These are phyloP conservation scores for Diadema setosum DNA, from an alignment of 35 echinoderm and acorn worm species.

Conservation along the genomic window DNA sequence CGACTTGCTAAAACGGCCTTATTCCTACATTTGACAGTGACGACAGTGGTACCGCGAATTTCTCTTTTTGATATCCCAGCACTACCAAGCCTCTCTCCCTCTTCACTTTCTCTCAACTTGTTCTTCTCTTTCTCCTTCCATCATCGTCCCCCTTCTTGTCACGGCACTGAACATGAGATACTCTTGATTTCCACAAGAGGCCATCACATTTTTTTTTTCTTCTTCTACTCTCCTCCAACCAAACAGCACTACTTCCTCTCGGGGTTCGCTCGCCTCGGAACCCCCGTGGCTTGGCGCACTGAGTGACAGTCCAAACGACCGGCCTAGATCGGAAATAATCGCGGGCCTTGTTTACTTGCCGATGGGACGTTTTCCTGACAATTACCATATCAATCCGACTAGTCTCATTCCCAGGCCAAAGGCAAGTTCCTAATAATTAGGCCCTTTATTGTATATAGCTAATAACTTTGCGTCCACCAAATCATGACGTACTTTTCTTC, in stretches of 20 bases:
- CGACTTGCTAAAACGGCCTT: background rate
- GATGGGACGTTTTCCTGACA: background rate
- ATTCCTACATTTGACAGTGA: conserved; percentile 7
- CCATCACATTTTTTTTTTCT: background rate
- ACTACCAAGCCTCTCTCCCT: background rate
- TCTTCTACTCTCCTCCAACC: too few species aligned
- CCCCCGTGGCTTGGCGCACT: background rate
- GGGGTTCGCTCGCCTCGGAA: background rate
- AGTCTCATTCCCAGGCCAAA: too few species aligned
- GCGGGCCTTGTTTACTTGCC: background rate
- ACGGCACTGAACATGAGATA: background rate
- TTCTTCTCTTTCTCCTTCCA: background rate
- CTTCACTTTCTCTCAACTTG: background rate
- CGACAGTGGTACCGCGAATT: too few species aligned
- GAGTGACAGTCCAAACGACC: background rate
- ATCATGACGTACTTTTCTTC: too few species aligned
- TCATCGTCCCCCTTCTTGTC: background rate
- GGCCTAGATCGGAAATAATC: conserved; percentile 31
- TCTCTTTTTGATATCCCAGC: too few species aligned
- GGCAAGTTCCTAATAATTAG: too few species aligned
- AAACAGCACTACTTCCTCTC: background rate
- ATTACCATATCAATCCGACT: too few species aligned
- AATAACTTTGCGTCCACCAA: too few species aligned
- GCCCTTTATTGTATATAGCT: too few species aligned
- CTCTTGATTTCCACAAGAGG: background rate